Conservation (phyloP, 2,797 vertebrate species). For the Aulostomus chinensis region DNA sequence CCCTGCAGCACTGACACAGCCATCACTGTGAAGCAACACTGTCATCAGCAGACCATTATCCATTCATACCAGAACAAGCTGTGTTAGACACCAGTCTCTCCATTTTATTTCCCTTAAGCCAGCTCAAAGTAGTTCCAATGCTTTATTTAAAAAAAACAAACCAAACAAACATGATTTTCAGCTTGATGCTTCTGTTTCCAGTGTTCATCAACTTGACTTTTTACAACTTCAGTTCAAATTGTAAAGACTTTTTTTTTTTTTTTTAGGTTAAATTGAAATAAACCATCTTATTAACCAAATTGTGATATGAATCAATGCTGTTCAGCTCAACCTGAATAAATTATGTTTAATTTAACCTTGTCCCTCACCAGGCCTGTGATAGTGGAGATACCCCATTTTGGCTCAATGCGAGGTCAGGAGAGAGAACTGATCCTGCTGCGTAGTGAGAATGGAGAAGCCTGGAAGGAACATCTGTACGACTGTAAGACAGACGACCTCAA, state of each 20-base stretch:
- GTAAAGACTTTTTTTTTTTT: not conserved
- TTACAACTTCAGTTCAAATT: too few species aligned
- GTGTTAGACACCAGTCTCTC: not conserved
- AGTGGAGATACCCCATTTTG: slow-evolving; percentile 99
- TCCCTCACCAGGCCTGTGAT: slow-evolving; percentile 90
- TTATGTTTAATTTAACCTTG: slow-evolving; percentile 9
- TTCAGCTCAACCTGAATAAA: not conserved
- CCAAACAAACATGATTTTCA: too few species aligned
- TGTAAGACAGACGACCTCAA: slow-evolving; percentile 89
- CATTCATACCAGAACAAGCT: slow-evolving; percentile 17
- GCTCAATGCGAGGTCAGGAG: slow-evolving; percentile 95
- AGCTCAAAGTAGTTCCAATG: not conserved
- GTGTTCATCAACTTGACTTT: too few species aligned
- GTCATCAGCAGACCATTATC: slow-evolving; percentile 25
- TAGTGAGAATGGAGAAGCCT: slow-evolving; percentile 95
- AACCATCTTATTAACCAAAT: not conserved
- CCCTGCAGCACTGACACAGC: slow-evolving; percentile 38
- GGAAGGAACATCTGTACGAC: slow-evolving; percentile 98
- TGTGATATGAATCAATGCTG: not conserved
- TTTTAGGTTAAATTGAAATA: not conserved
- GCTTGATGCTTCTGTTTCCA: too few species aligned
- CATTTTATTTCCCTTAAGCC: not conserved
- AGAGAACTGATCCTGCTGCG: slow-evolving; percentile 95
- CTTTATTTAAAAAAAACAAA: too few species aligned
- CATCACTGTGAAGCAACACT: slow-evolving; percentile 17